Base-by-base conservation (phyloP, 2,797 vertebrate genomes). In the Hemibagrus guttatus region DNA sequence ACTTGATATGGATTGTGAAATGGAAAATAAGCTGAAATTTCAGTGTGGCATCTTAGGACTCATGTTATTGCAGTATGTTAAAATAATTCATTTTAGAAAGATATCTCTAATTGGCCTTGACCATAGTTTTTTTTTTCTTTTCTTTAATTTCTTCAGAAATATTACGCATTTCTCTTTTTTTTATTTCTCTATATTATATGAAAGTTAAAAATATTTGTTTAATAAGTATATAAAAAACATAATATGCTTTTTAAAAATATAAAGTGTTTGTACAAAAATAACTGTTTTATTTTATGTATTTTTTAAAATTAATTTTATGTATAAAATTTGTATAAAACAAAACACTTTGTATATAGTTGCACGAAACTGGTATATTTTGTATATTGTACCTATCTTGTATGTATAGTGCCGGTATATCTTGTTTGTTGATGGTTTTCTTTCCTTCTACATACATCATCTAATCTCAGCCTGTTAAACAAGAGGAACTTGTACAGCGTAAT, bases 1-100 rank as follows among this genome's bases (percentile, higher is more conserved):
- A 74, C 42, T 74, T 81, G n/a, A 83, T 39, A 85, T 68, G 71
- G 87, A 85, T 61, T 74, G 31, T 71, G 9, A 71, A 56, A 71
- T 46, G 42, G 49, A 79, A 66, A 54, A 58, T 6, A 35, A 85
- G 9, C 7, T 83, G n/a, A 69, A 54, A 54, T 13, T 23, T 26
- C 39, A 19, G 35, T 4, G 31, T 42, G 35, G 21, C 31, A 11
- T 28, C n/a, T 28, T 28, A 69, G 21, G 42, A 13, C 21, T 13
- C 42, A 52, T 49, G n/a, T 21, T 21, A 39, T 42, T 52, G 42
- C 14, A 75, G 14, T 11, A 71, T 71, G 3, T 42, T 71, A 11
- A 71, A 71, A 42, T 71, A 39, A 1, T 14, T 31, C 6, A 8
- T 56, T 11, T 2, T 19, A 76, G 9, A 46, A 74, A 49, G 71